Conservation (phyloP, 2,888 invertebrate species). For the Brenthis daphne region DNA sequence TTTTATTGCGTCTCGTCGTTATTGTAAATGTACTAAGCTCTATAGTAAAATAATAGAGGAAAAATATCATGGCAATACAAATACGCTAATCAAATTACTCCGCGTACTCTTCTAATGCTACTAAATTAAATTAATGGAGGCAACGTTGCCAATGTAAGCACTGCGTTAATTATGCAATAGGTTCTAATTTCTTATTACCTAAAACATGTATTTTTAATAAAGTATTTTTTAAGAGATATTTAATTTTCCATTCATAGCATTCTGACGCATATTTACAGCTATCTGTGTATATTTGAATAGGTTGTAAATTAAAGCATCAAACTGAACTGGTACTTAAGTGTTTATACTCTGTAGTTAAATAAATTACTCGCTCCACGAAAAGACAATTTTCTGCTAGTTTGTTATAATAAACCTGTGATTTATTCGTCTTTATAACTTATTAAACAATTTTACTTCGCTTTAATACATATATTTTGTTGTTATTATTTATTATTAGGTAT, state of each 20-base stretch:
- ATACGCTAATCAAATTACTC: slow-evolving; percentile 14
- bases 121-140: slow-evolving; percentile 5
- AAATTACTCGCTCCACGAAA: slow-evolving; percentile 35
- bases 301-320: slow-evolving; percentile 21
- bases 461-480: background rate
- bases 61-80: slow-evolving; percentile 13
- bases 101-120: slow-evolving; percentile 15
- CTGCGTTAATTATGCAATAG: background rate
- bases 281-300: slow-evolving; percentile 15
- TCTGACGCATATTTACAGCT: background rate
- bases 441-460: slow-evolving; percentile 40
- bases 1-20: slow-evolving; percentile 31
- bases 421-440: slow-evolving; percentile 39
- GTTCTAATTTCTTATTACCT: too few relatives aligned
- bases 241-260: too few relatives aligned
- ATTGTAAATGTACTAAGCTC: slow-evolving; percentile 19
- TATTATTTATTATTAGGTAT: background rate
- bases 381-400: slow-evolving; percentile 29
- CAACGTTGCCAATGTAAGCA: background rate
- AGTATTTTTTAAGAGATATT: too few relatives aligned
- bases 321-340: slow-evolving; percentile 24
- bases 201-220: too few relatives aligned
- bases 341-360: slow-evolving; percentile 30
- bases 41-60: slow-evolving; percentile 15
- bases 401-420: slow-evolving; percentile 23